Base-by-base conservation (phyloP, 1,140 invertebrate genomes). In the Cyclargus thomasi region DNA sequence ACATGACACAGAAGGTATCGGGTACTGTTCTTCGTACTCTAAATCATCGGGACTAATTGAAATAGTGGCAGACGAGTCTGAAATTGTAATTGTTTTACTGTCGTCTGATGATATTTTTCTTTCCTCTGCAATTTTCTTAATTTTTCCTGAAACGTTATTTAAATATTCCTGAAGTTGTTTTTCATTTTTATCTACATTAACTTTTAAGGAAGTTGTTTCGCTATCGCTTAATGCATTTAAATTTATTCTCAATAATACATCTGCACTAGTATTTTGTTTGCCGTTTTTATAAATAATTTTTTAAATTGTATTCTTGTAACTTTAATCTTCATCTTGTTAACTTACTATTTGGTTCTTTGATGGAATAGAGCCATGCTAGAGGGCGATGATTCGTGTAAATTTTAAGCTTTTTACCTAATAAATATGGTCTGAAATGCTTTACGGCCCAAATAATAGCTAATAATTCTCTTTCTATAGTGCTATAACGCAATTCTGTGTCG, bases 301-400 rank as follows among this genome's bases (percentile, higher is more conserved):
- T 64, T 23, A 65, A 72, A 21, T 72, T 64, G 39, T 35, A 74
- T 23, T 71, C 68, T 18, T 55, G 47, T 64, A 75, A 59, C 1
- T 64, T 59, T 63, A 73, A 35, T 18, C 57, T 65, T 67, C 66
- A 73, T 47, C 74, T 29, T 20, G 67, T 71, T 22, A 75, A 36
- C 63, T 75, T 71, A 64, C 63, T 55, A 65, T 73, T 73, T 2
- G 71, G 69, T 29, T 77, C 75, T 53, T 74, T 75, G 2, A 77
- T 3, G 0, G 67, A 69, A 22, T 67, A 22, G 59, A 73, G 7
- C 68, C 67, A 68, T 1, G 66, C 22, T 64, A 74, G 64, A 0
- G 71, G 71, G 67, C 68, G 39, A 64, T 75, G 71, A 47, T 77
- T 71, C 1, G 73, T 73, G 35, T 67, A 68, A n/a, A 75, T 72